These are phyloP conservation scores for Tipula vernalis DNA, from an alignment of 2,888 invertebrate species.

Conservation along the genomic window DNA sequence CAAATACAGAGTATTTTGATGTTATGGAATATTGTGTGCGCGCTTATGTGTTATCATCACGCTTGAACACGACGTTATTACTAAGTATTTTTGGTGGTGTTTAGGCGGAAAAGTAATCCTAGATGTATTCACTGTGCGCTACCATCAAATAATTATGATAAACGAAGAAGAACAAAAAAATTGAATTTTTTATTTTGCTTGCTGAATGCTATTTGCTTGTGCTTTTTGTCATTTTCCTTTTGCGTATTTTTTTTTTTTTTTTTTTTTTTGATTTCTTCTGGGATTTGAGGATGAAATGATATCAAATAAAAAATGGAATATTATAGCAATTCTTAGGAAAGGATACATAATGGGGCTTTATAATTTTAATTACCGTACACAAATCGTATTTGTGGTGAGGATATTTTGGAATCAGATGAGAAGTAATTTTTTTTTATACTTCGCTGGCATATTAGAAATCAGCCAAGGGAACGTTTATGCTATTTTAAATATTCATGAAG, in stretches of 20 bases:
- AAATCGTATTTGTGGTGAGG: background rate
- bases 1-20: background rate
- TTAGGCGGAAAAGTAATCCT: background rate
- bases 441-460: background rate
- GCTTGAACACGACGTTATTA: background rate
- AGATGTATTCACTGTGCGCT: background rate
- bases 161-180: background rate
- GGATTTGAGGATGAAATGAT: background rate
- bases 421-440: background rate
- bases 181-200: background rate
- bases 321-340: background rate
- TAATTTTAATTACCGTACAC: background rate
- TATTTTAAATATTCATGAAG: no score
- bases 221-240: background rate
- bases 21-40: background rate
- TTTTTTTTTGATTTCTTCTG: background rate
- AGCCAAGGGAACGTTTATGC: background rate
- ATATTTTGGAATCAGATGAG: background rate
- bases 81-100: background rate
- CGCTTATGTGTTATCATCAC: background rate
- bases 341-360: background rate
- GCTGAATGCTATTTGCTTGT: background rate
- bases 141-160: background rate
- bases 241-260: background rate
- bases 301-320: background rate